Evolutionary conservation across 2,888 invertebrate genomes (phyloP).

Genomic region (Neoaliturus tenellus): DNA sequence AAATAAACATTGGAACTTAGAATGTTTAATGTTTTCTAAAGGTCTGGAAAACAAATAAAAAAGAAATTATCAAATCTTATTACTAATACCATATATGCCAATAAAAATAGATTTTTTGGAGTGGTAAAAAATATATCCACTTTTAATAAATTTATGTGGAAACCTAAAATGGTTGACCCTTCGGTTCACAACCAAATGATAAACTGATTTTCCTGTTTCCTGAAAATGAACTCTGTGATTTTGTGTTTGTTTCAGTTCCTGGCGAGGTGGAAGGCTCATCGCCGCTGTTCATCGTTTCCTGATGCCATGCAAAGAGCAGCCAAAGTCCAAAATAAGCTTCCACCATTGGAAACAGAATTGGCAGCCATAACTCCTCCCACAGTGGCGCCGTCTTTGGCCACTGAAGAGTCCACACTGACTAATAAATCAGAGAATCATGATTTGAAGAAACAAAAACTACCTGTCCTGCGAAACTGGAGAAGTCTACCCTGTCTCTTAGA

Average conservation of each 20-base stretch:
- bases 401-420: conserved; percentile 47
- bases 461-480: background rate
- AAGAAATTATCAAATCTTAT: no score
- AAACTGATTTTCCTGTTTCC: no score
- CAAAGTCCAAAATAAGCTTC: conserved; percentile 10
- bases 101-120: no score
- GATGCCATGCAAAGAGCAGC: conserved; percentile 68
- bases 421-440: background rate
- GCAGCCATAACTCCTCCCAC: conserved; percentile 29
- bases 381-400: background rate
- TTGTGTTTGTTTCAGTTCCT: conserved; percentile 63
- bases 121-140: no score
- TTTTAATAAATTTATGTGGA: no score
- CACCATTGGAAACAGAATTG: conserved; percentile 44
- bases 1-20: no score
- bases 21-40: no score
- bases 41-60: no score
- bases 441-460: background rate
- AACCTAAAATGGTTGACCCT: no score
- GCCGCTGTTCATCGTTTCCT: conserved; percentile 77
- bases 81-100: no score
- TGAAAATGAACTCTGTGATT: background rate
- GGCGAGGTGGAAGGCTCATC: conserved; percentile 70
- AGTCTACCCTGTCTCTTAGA: conserved; percentile 19
- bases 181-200: no score